Conservation (phyloP, 1,140 invertebrate genomes). For the Orius insidiosus region DNA sequence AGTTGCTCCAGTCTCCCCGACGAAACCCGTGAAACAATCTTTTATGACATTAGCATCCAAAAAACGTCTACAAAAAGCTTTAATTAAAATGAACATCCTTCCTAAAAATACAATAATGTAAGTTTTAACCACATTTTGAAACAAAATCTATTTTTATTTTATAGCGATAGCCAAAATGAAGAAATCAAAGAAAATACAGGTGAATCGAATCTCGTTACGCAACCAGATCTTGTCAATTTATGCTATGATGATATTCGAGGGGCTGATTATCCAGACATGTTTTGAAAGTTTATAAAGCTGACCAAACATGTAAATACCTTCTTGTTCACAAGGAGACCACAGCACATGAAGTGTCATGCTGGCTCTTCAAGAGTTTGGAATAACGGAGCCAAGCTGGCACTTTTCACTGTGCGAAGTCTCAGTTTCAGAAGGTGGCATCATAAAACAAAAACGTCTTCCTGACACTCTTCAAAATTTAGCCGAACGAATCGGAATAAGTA, state of each 20-base stretch:
- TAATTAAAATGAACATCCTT: slow-evolving; percentile 81
- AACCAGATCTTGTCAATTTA: slow-evolving; percentile 72
- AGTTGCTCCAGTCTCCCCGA: slow-evolving; percentile 22
- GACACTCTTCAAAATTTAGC: slow-evolving; percentile 91
- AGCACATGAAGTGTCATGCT: slow-evolving; percentile 97
- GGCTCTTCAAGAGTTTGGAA: slow-evolving; percentile 88
- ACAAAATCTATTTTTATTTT: slow-evolving; percentile 1
- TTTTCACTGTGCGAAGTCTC: slow-evolving; percentile 93
- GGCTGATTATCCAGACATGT: slow-evolving; percentile 92
- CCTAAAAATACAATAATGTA: slow-evolving; percentile 69
- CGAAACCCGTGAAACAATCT: slow-evolving; percentile 44
- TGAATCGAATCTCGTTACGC: slow-evolving; percentile 11
- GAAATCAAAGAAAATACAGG: slow-evolving; percentile 10
- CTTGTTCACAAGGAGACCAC: slow-evolving; percentile 96
- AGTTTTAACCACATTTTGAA: slow-evolving; percentile 20
- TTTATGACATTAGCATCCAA: slow-evolving; percentile 80
- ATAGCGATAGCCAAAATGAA: slow-evolving; percentile 11
- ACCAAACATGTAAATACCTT: slow-evolving; percentile 95
- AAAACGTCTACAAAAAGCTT: slow-evolving; percentile 61
- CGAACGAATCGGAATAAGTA: slow-evolving; percentile 74
- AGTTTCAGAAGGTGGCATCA: slow-evolving; percentile 81
- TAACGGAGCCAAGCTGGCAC: slow-evolving; percentile 72
- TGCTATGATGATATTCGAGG: slow-evolving; percentile 56
- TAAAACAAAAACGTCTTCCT: slow-evolving; percentile 90
- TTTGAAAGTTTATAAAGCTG: slow-evolving; percentile 87